Evolutionary conservation across 2,888 invertebrate species (phyloP), one percentile per base, ranked within the genome.

Genomic region (Euplagia quadripunctaria): DNA sequence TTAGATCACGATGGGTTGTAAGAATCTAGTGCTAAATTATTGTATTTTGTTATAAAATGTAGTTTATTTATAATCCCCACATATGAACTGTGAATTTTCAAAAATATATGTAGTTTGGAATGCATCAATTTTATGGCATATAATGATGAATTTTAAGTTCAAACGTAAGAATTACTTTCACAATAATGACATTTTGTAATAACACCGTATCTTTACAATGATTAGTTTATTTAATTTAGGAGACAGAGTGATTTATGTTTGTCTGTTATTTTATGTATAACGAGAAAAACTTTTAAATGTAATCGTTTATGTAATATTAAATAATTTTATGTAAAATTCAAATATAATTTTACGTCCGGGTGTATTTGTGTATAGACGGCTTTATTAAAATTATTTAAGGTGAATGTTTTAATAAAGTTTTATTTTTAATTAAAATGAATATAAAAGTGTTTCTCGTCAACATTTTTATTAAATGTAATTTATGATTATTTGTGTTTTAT

Each of bases 131-230:
- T 20, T n/a, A n/a, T 20, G n/a, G 5, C 9, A 20, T 31, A 11
- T 58, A 58, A 20, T 20, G 58, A 20, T 58, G 9, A n/a, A 52
- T 52, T 52, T 20, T 31, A 61, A 61, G 31, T 31, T 61, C 4
- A 1, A 61, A 61, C 31, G 5, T 61, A 31, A 58, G 12, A 58
- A n/a, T 58, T 69, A 75, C 74, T 82, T 86, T 87, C 82, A 83
- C 82, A 87, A 86, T 81, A 80, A 74, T 78, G 76, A 61, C 78
- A 76, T 49, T 49, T 83, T 75, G 65, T 74, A 52, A 71, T 80
- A 69, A 87, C 88, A 90, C 91, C 91, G 88, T 81, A 88, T 89
- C 89, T 91, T 92, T 92, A 92, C 91, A 92, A 92, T 90, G 90
- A 86, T 83, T 82, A 79, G 83, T 85, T 88, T 85, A 86, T 79